phyloP scores from a whole-genome alignment of 1,140 invertebrate species.

The Choristoneura fumiferana region DNA sequence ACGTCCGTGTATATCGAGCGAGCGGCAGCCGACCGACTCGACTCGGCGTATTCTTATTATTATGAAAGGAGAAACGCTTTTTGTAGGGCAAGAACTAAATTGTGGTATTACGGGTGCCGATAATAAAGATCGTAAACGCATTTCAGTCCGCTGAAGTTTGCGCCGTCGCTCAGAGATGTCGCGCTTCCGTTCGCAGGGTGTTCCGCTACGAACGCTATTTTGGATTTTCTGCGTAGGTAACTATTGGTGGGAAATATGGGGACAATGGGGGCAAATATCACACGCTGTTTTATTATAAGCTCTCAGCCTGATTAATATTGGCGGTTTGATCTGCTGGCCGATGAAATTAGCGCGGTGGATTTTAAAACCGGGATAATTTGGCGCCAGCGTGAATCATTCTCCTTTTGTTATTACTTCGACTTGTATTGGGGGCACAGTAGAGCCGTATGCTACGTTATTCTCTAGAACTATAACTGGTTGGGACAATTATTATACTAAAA shows the following conservation, averaged over 20 bases:
- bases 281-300: too few species aligned
- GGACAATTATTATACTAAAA: too few species aligned
- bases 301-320: too few species aligned
- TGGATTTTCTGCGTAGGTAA: slow-evolving; percentile 36
- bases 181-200: slow-evolving; percentile 50
- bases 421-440: too few species aligned
- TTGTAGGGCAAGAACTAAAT: slow-evolving; percentile 79
- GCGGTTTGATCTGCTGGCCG: too few species aligned
- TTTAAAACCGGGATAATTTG: too few species aligned
- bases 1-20: slow-evolving; percentile 55
- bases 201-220: slow-evolving; percentile 28
- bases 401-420: too few species aligned
- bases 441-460: too few species aligned
- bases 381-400: too few species aligned
- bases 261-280: background rate
- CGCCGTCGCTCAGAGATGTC: slow-evolving; percentile 70
- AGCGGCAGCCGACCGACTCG: slow-evolving; percentile 66
- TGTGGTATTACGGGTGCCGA: slow-evolving; percentile 71
- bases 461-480: too few species aligned
- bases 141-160: slow-evolving; percentile 74
- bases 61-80: slow-evolving; percentile 78
- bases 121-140: slow-evolving; percentile 76
- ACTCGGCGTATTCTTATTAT: slow-evolving; percentile 77
- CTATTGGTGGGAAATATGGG: background rate
- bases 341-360: too few species aligned